Conservation (phyloP, 2,113 vertebrate genomes). For the Syngnathus scovelli region DNA sequence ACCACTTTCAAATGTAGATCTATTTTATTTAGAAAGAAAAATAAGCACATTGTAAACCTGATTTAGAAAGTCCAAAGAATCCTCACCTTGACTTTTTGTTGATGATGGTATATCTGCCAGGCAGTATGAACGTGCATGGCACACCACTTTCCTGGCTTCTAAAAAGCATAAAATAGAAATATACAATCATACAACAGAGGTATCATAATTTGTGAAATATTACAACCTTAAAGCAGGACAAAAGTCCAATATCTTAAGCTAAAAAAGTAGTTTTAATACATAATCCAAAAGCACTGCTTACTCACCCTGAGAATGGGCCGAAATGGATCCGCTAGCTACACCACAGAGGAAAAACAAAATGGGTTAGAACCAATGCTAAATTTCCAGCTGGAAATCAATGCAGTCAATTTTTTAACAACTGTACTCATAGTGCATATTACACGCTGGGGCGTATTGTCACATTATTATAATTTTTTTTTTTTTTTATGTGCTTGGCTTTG, state of each 20-base stretch:
- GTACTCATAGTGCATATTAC: too few species aligned
- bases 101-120: conserved; percentile 98
- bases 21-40: background rate
- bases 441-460: too few species aligned
- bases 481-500: too few species aligned
- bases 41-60: background rate
- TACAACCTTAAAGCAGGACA: background rate
- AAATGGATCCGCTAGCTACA: conserved; percentile 96
- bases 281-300: conserved; percentile 38
- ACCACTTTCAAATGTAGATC: too few species aligned
- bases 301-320: conserved; percentile 95
- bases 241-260: background rate
- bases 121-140: conserved; percentile 97
- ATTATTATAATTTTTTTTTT: too few species aligned
- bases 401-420: background rate
- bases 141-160: conserved; percentile 99
- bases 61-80: conserved; percentile 24
- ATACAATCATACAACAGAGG: background rate
- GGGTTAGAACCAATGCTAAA: too few species aligned
- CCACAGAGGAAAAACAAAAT: conserved; percentile 47
- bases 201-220: background rate
- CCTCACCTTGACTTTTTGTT: conserved; percentile 98
- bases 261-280: too few species aligned
- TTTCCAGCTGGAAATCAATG: background rate
- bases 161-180: conserved; percentile 31